phyloP scores from a whole-genome alignment of 2,888 invertebrate species.

The Phortica magna region DNA sequence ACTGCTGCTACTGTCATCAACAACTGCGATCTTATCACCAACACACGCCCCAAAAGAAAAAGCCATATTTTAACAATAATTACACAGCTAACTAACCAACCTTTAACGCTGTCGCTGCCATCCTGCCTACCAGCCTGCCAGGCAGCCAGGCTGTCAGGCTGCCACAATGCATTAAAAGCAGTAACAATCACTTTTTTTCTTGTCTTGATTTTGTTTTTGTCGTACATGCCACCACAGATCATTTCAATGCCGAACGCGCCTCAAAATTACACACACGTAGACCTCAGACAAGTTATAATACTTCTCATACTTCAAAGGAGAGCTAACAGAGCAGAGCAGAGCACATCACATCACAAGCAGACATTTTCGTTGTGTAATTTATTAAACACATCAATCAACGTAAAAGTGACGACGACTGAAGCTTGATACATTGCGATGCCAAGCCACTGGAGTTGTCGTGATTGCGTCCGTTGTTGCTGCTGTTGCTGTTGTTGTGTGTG shows the following conservation, averaged over 20 bases:
- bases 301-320: neutral
- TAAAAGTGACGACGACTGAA: constrained; percentile 24
- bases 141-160: neutral
- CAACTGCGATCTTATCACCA: neutral
- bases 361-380: constrained; percentile 58
- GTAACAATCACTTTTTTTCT: constrained; percentile 39
- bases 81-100: constrained; percentile 20
- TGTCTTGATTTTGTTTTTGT: constrained; percentile 47
- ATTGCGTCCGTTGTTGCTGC: constrained; percentile 49
- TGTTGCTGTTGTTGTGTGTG: constrained; percentile 44
- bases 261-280: constrained; percentile 28
- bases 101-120: neutral
- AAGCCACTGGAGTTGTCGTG: constrained; percentile 37
- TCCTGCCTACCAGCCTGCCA: too few species aligned
- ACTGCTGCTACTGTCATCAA: neutral
- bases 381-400: constrained; percentile 69
- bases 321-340: neutral
- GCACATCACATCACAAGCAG: constrained; percentile 6
- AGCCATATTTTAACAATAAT: constrained; percentile 17
- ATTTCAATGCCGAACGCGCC: constrained; percentile 22
- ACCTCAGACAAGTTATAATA: constrained; percentile 8
- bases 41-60: neutral
- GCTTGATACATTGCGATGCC: neutral
- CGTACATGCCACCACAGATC: constrained; percentile 9
- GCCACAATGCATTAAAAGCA: constrained; percentile 29